Conservation (phyloP, 1,140 invertebrate species). For the Lucilia cuprina region DNA sequence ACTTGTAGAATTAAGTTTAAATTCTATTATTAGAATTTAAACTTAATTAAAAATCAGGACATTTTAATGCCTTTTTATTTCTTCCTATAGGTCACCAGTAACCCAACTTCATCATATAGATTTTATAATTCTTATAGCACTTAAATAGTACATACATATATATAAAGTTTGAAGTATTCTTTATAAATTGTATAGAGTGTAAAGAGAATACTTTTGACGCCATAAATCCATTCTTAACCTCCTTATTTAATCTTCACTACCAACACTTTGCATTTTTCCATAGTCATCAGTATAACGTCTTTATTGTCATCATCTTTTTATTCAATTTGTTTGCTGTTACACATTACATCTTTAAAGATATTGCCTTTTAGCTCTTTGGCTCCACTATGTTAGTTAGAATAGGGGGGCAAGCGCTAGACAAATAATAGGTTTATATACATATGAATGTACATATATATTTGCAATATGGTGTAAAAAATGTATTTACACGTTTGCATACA, state of each 20-base stretch:
- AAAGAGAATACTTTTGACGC: background rate
- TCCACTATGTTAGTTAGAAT: too few species aligned
- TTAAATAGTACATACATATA: too few species aligned
- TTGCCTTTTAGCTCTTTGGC: background rate
- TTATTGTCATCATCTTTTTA: slow-evolving; percentile 1
- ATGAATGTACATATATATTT: background rate
- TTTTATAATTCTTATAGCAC: too few species aligned
- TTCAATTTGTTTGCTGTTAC: slow-evolving; percentile 6
- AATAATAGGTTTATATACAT: too few species aligned
- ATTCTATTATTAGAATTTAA: too few species aligned
- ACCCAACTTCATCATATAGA: too few species aligned
- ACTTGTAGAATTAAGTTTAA: too few species aligned
- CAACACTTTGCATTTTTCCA: background rate
- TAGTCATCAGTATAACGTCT: background rate
- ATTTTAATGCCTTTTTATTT: too few species aligned
- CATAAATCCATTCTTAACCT: slow-evolving; percentile 11
- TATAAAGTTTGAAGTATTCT: too few species aligned
- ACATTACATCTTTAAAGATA: slow-evolving; percentile 1
- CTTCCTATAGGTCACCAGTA: too few species aligned
- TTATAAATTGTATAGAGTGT: background rate
- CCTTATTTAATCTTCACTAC: background rate
- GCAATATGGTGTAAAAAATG: background rate
- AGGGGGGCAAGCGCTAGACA: too few species aligned
- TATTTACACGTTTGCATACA: background rate
- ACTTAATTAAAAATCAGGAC: too few species aligned